Evolutionary conservation across 1,140 invertebrate genomes (phyloP), one percentile per base, ranked within the genome.

Genomic region (Lordiphosa stackelbergi): DNA sequence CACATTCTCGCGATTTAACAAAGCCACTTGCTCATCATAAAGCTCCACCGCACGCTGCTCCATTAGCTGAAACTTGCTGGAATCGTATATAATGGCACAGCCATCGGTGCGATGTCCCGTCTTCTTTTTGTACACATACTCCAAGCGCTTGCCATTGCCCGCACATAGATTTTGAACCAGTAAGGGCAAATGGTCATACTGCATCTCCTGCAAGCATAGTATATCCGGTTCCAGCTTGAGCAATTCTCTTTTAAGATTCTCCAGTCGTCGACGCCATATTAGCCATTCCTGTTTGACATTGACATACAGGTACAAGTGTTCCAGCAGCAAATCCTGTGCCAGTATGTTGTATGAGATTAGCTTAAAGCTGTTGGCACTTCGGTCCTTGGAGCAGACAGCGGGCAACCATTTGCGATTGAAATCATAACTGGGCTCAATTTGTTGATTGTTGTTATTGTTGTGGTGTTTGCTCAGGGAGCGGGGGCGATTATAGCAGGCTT

Each of bases 1-100:
- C 37, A 99, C 92, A 88, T 98, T 98, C 66, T 97, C 94, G 19
- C 96, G 89, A 84, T 96, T 93, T 4, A 98, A 88, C 73, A 88
- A 28, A 1, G 66, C 28, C 11, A 72, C 54, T 9, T 47, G 31
- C 9, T 46, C 12, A 36, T 69, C 75, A 60, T 87, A 88, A 66
- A 90, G 93, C 69, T 94, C 91, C 2, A 97, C 91, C 34, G 88
- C 89, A 1, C 89, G 86, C 43, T 91, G 88, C n/a, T 91, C 90
- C 10, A 91, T 62, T 19, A 95, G 66, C 35, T 89, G 75, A 68
- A 96, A 94, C 53, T 91, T 89, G 1, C 88, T 84, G 2, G 86
- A 77, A 69, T 93, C 93, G 73, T 91, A 97, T 84, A 95, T 94
- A 40, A 96, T 94, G 2, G 95, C 95, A 89, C 95, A 96, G 0